These are phyloP conservation scores for Scrobipalpa atriplicella DNA, from an alignment of 2,888 invertebrate species.

Conservation along the genomic window DNA sequence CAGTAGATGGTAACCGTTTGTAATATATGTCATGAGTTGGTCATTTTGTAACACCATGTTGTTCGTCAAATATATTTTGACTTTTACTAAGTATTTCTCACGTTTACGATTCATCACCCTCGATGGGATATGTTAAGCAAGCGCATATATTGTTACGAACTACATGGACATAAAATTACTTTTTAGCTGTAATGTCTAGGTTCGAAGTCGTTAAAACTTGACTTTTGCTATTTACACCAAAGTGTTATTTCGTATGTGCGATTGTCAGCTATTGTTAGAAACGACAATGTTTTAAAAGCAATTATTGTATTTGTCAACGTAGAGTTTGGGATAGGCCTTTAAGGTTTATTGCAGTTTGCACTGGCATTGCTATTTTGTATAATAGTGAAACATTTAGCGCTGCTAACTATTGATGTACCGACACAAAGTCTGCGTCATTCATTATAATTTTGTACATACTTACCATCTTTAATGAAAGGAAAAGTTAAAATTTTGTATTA, in stretches of 20 bases:
- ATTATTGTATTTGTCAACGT: background rate
- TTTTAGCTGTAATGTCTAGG: background rate
- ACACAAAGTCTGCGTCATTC: too few relatives aligned
- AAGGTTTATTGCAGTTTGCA: background rate
- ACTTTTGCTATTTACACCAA: background rate
- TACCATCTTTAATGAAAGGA: too few relatives aligned
- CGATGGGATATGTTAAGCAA: too few relatives aligned
- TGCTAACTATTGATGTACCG: too few relatives aligned
- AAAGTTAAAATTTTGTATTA: too few relatives aligned
- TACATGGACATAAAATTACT: background rate
- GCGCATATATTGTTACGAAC: too few relatives aligned
- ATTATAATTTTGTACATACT: too few relatives aligned
- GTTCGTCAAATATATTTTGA: too few relatives aligned
- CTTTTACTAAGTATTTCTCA: too few relatives aligned
- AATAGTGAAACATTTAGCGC: background rate
- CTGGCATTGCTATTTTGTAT: background rate
- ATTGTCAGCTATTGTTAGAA: background rate
- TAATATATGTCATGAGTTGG: background rate
- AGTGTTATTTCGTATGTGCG: background rate
- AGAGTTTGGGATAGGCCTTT: background rate
- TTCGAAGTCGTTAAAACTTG: background rate
- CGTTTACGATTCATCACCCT: too few relatives aligned
- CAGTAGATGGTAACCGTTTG: background rate
- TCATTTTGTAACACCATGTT: too few relatives aligned
- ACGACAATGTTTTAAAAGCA: background rate